These are phyloP conservation scores for Rhagoletis pomonella DNA, from an alignment of 1,140 invertebrate genomes.

Conservation along the genomic window DNA sequence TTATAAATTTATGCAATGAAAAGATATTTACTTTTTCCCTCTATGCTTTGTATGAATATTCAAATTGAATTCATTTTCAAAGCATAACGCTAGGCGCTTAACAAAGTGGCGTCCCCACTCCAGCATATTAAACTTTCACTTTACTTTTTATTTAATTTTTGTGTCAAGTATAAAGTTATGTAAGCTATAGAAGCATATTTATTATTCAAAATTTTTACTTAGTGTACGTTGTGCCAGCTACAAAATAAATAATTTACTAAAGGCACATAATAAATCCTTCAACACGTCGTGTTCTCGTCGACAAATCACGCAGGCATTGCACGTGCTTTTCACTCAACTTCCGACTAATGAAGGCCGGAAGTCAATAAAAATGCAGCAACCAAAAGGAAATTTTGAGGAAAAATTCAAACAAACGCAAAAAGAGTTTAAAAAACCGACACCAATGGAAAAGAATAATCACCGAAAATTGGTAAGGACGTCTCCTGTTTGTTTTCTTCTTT, in stretches of 20 bases:
- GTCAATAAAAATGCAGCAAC: constrained; percentile 47
- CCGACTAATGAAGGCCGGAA: constrained; percentile 52
- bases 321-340: neutral
- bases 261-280: constrained; percentile 26
- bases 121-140: too few species aligned
- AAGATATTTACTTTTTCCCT: too few species aligned
- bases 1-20: too few species aligned
- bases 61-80: too few species aligned
- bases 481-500: neutral
- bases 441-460: neutral
- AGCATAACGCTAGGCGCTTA: too few species aligned
- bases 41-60: too few species aligned
- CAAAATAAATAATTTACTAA: constrained; percentile 29
- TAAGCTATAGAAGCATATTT: neutral
- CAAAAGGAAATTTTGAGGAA: neutral
- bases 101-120: too few species aligned
- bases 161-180: too few species aligned
- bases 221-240: neutral
- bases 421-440: too few species aligned
- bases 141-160: too few species aligned
- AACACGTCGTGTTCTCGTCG: neutral
- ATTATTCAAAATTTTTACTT: constrained; percentile 3
- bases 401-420: neutral
- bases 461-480: neutral
- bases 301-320: too few species aligned